Evolutionary conservation across 1,140 invertebrate species (phyloP).

Genomic region (Drosophila parvula): DNA sequence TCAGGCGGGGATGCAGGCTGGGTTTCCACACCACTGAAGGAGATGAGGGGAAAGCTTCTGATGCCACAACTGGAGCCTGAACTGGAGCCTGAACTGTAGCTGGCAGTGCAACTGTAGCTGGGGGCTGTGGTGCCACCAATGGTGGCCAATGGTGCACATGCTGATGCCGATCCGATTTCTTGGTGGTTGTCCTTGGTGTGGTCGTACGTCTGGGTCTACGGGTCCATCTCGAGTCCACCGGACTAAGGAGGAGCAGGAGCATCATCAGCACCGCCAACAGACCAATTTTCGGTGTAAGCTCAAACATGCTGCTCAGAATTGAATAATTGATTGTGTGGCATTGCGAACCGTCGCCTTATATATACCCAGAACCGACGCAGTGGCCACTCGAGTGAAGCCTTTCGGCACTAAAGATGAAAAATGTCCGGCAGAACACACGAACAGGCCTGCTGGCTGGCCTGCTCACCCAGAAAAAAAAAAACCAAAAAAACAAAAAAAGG

Average conservation of each 20-base stretch:
- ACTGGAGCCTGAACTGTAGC: conserved; percentile 1
- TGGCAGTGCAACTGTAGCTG: not conserved
- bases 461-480: conserved; percentile 1
- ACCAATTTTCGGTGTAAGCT: not conserved
- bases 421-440: conserved; percentile 13
- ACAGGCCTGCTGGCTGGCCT: not conserved
- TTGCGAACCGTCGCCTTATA: conserved; percentile 51
- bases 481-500: conserved; percentile 5
- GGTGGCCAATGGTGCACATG: conserved; percentile 59
- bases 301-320: conserved; percentile 37
- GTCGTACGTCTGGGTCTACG: conserved; percentile 43
- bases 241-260: conserved; percentile 1
- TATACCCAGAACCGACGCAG: conserved; percentile 18
- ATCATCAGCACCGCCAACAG: conserved; percentile 9
- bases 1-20: conserved; percentile 19
- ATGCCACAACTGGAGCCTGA: not conserved
- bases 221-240: conserved; percentile 43
- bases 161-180: conserved; percentile 35
- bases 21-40: not conserved
- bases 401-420: conserved; percentile 49
- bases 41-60: not conserved
- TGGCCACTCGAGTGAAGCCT: conserved; percentile 45
- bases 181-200: conserved; percentile 37
- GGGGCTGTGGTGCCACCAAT: conserved; percentile 41
- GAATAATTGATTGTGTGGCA: conserved; percentile 65